Evolutionary conservation across 2,888 invertebrate species (phyloP).

Genomic region (Malthinus seriepunctatus): DNA sequence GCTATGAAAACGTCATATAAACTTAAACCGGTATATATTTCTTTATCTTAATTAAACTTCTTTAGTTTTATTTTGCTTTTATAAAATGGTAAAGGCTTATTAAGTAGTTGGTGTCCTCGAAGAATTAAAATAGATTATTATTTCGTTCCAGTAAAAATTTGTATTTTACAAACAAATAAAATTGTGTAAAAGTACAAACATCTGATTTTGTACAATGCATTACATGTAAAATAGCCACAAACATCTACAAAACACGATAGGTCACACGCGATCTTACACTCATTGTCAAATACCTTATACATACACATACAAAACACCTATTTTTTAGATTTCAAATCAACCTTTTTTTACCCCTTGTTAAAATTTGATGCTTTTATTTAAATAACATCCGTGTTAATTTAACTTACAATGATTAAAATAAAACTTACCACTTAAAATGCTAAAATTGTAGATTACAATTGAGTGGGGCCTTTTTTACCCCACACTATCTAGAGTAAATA

Average conservation of each 20-base stretch:
- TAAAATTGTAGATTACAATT: too few relatives aligned
- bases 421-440: too few relatives aligned
- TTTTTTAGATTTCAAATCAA: conserved; percentile 1
- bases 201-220: conserved; percentile 36
- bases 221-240: conserved; percentile 36
- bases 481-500: too few relatives aligned
- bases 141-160: neutral
- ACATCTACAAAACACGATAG: conserved; percentile 35
- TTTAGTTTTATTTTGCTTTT: conserved; percentile 16
- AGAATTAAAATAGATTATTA: conserved; percentile 15
- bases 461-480: too few relatives aligned
- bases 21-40: conserved; percentile 20
- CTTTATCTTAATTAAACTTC: conserved; percentile 23
- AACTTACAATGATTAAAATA: too few relatives aligned
- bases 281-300: conserved; percentile 19
- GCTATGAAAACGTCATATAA: conserved; percentile 19
- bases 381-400: too few relatives aligned
- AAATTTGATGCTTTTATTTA: too few relatives aligned
- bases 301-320: conserved; percentile 20
- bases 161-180: too few relatives aligned
- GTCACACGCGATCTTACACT: conserved; percentile 35
- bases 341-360: too few relatives aligned
- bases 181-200: conserved; percentile 9
- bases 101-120: conserved; percentile 12
- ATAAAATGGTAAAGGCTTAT: conserved; percentile 13